These are phyloP conservation scores for Chymomyza procnemis DNA, from an alignment of 2,888 invertebrate species.

Conservation along the genomic window DNA sequence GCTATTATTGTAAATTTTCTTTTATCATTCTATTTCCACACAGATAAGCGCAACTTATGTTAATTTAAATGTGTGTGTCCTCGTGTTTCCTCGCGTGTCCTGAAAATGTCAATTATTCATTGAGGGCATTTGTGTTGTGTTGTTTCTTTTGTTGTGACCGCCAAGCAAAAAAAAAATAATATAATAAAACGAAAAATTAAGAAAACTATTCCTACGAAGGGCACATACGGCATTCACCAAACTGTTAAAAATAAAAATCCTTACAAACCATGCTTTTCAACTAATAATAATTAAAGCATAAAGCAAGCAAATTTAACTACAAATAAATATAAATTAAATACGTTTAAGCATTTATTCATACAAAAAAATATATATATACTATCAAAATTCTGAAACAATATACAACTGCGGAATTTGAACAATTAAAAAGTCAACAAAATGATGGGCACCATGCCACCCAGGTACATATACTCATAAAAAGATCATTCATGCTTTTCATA, in stretches of 20 bases:
- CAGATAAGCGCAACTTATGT: constrained; percentile 69
- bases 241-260: constrained; percentile 54
- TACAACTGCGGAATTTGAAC: constrained; percentile 1
- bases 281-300: constrained; percentile 30
- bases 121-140: constrained; percentile 65
- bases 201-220: constrained; percentile 38
- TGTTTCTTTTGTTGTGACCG: constrained; percentile 56
- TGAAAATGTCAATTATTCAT: constrained; percentile 65
- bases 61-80: constrained; percentile 57
- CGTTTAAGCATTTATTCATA: neutral
- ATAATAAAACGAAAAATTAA: constrained; percentile 26
- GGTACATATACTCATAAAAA: constrained; percentile 73
- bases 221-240: constrained; percentile 79
- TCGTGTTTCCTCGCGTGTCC: constrained; percentile 58
- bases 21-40: constrained; percentile 53
- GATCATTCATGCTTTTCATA: neutral
- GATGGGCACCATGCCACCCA: constrained; percentile 80
- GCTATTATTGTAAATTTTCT: constrained; percentile 26
- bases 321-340: constrained; percentile 33
- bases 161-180: constrained; percentile 34
- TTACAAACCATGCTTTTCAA: constrained; percentile 44
- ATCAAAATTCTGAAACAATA: constrained; percentile 14
- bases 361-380: constrained; percentile 41
- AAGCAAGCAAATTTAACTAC: constrained; percentile 25
- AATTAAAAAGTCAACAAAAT: constrained; percentile 73